A percentile compares a stretch with the other conserved stretches of the same genome.
phyloP scores from a whole-genome alignment of 35 echinoderm and acorn worm genomes.

The Strongylocentrotus purpuratus region DNA sequence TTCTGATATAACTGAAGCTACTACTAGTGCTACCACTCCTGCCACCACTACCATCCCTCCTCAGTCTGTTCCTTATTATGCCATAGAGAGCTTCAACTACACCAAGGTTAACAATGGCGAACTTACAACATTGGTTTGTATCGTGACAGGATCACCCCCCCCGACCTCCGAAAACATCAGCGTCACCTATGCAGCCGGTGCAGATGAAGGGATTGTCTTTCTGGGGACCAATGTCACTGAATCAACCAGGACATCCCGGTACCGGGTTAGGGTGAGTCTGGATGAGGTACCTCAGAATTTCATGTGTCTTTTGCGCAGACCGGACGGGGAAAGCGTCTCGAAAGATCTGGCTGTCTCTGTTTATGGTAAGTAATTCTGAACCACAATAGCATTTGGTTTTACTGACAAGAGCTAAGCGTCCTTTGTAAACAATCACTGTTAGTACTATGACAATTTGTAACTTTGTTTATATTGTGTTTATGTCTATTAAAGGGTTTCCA shows the following conservation, averaged over 20 bases:
- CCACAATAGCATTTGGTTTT: too few relatives aligned
- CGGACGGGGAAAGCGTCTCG: neutral
- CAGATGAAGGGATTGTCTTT: neutral
- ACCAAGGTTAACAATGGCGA: conserved; percentile 27
- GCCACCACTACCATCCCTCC: neutral
- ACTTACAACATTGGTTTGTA: neutral
- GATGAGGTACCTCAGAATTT: neutral
- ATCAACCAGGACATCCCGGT: neutral
- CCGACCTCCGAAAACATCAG: neutral
- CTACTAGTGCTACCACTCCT: neutral
- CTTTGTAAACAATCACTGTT: too few relatives aligned
- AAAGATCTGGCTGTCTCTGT: neutral
- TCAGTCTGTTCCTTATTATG: neutral
- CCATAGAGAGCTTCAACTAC: neutral
- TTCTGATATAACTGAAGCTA: neutral
- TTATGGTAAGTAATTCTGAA: neutral
- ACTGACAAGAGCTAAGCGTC: too few relatives aligned
- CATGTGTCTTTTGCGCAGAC: neutral
- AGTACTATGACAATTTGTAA: too few relatives aligned
- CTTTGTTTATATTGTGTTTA: too few relatives aligned
- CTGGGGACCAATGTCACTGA: neutral
- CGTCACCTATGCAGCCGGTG: neutral
- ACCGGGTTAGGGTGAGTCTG: neutral
- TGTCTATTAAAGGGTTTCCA: too few relatives aligned
- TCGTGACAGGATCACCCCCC: neutral